Base-by-base conservation (phyloP, 2,797 vertebrate species). In the Benthosema pterotum region DNA sequence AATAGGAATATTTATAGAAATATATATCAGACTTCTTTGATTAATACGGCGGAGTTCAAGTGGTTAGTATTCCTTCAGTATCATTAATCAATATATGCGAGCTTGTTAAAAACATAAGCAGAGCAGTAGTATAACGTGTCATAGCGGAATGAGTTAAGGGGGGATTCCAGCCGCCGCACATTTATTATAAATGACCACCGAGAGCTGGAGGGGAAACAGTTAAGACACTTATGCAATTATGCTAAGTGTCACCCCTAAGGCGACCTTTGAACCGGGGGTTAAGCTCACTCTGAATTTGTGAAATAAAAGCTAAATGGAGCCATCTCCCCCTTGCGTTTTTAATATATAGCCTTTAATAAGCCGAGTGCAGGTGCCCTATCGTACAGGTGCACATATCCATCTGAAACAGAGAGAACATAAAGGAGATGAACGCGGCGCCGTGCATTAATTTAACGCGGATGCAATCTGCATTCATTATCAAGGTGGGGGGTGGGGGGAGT, bases 141-240 rank as follows among this genome's bases (percentile, higher is more conserved):
- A 89, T 70, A 79, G 83, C 70, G 50, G 83, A 82, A 90, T 84
- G 87, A 87, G 88, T 90, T 87, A 88, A 87, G 79, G 79, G 79
- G 79, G 73, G 81, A 88, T 80, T 85, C 80, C 66, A 62, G 78
- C 63, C 75, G n/a, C n/a, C 76, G 83, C 80, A 71, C 82, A 88
- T 91, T 84, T 86, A 91, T 92, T 88, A 90, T 91, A 90, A 85
- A 91, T 90, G 89, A 89, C 85, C 87, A 89, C 80, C 83, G 79
- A 82, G 79, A 88, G 85, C 88, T 83, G 87, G 87, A 88, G 87
- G 88, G 78, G 88, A 90, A 90, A 91, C 87, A 89, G 82, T 91
- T 92, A 91, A 93, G 86, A 92, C 91, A 92, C 85, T 92, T 91
- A 91, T 91, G 89, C 92, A 92, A 94, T 93, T 92, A 93, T 92